These are phyloP conservation scores for Neosilurus mollespiculum DNA, from an alignment of 2,797 vertebrate genomes.

Conservation along the genomic window DNA sequence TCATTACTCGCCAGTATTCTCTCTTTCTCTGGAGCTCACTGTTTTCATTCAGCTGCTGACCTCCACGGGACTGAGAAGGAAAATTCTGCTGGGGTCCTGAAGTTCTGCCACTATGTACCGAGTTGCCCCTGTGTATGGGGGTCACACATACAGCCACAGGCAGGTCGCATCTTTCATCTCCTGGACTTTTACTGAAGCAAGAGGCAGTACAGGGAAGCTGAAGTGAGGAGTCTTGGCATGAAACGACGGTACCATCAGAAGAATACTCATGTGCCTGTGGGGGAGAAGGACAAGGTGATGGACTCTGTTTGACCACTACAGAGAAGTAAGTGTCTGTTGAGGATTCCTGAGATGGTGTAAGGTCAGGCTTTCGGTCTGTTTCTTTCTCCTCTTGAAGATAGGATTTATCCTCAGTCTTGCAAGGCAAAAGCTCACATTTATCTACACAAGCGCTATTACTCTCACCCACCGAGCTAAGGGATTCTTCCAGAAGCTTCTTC, in stretches of 20 bases:
- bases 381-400: slow-evolving; percentile 47
- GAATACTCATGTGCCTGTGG: slow-evolving; percentile 13
- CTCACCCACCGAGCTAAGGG: slow-evolving; percentile 67
- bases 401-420: slow-evolving; percentile 45
- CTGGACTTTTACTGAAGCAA: slow-evolving; percentile 9
- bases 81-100: slow-evolving; percentile 42
- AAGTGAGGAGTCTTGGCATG: slow-evolving; percentile 10
- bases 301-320: slow-evolving; percentile 57
- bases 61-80: slow-evolving; percentile 54
- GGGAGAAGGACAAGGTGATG: slow-evolving; percentile 18
- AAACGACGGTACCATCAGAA: slow-evolving; percentile 23
- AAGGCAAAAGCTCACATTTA: slow-evolving; percentile 55
- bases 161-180: slow-evolving; percentile 29
- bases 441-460: neutral
- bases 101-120: slow-evolving; percentile 51
- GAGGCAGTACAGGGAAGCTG: neutral
- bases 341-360: slow-evolving; percentile 47
- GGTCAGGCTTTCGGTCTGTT: slow-evolving; percentile 52
- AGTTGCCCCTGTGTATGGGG: slow-evolving; percentile 43
- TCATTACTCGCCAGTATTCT: slow-evolving; percentile 81
- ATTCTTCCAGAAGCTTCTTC: slow-evolving; percentile 78
- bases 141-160: slow-evolving; percentile 15
- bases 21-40: slow-evolving; percentile 72
- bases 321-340: slow-evolving; percentile 54
- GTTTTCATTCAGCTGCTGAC: slow-evolving; percentile 41